Percentiles rank a stretch among this genome's conserved stretches.
phyloP scores from a whole-genome alignment of 1,140 invertebrate species.

The Diprion similis region DNA sequence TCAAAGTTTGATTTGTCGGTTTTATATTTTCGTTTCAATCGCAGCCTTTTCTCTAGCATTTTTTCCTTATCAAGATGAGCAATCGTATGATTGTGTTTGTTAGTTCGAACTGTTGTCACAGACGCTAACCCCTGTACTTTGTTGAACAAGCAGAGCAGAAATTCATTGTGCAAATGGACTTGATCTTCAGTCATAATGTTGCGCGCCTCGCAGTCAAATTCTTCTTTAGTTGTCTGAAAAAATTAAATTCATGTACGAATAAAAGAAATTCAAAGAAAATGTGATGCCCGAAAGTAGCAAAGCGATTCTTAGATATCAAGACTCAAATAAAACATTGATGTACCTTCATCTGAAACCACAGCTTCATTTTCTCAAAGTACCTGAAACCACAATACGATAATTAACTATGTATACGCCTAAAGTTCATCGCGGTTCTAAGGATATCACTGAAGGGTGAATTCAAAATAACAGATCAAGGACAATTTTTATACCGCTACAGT shows the following conservation, averaged over 20 bases:
- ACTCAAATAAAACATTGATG: neutral
- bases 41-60: slow-evolving; percentile 59
- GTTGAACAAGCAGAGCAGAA: slow-evolving; percentile 79
- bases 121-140: slow-evolving; percentile 75
- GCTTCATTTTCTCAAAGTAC: slow-evolving; percentile 74
- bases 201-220: slow-evolving; percentile 79
- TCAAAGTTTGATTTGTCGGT: slow-evolving; percentile 74
- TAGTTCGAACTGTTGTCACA: slow-evolving; percentile 62
- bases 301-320: neutral
- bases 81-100: slow-evolving; percentile 39
- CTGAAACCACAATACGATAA: slow-evolving; percentile 44
- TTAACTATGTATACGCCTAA: slow-evolving; percentile 16
- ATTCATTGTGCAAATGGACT: slow-evolving; percentile 84
- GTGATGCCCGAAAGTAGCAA: neutral
- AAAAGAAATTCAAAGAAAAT: neutral
- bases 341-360: slow-evolving; percentile 77
- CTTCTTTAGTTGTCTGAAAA: slow-evolving; percentile 73
- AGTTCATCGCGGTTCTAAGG: too few species aligned
- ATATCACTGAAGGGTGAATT: too few species aligned
- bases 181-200: slow-evolving; percentile 73
- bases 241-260: neutral
- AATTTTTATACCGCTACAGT: too few species aligned
- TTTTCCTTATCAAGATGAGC: slow-evolving; percentile 46
- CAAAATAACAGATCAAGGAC: too few species aligned
- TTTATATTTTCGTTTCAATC: slow-evolving; percentile 66